Evolutionary conservation across 2,797 vertebrate species (phyloP).

Genomic region (Saxicola maurus): DNA sequence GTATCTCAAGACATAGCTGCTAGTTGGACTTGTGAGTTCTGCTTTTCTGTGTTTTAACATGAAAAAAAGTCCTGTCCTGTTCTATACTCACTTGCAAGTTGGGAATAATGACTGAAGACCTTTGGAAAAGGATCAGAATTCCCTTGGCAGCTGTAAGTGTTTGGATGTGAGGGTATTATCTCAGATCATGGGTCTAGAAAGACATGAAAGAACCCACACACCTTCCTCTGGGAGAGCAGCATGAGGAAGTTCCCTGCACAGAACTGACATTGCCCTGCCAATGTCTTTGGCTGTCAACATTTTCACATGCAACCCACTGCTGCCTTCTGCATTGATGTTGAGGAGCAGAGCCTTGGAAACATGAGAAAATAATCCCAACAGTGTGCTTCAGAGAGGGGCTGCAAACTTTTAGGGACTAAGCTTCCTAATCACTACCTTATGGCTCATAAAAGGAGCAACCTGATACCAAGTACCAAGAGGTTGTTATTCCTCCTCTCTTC

Average conservation of each 20-base stretch:
- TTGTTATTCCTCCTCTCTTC: constrained; percentile 32
- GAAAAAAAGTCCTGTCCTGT: background rate
- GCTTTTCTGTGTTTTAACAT: background rate
- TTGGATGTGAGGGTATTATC: background rate
- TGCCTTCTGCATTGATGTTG: background rate
- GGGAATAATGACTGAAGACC: background rate
- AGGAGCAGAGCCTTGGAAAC: background rate
- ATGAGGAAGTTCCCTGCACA: background rate
- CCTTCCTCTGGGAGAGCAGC: background rate
- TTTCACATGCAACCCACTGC: background rate
- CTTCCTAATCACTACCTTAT: constrained; percentile 60
- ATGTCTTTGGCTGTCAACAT: background rate
- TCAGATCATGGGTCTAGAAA: background rate
- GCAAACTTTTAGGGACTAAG: constrained; percentile 30
- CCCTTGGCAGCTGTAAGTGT: background rate
- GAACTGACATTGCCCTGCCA: background rate
- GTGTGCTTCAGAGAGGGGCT: background rate
- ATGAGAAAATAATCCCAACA: background rate
- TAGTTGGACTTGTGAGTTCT: background rate
- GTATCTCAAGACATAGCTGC: background rate
- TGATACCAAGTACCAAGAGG: constrained; percentile 23
- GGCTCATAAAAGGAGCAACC: constrained; percentile 59
- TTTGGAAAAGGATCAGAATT: background rate
- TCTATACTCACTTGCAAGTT: background rate
- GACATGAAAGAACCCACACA: background rate